Evolutionary conservation across 2,888 invertebrate species (phyloP).

Genomic region (Lasioglossum zephyrum): DNA sequence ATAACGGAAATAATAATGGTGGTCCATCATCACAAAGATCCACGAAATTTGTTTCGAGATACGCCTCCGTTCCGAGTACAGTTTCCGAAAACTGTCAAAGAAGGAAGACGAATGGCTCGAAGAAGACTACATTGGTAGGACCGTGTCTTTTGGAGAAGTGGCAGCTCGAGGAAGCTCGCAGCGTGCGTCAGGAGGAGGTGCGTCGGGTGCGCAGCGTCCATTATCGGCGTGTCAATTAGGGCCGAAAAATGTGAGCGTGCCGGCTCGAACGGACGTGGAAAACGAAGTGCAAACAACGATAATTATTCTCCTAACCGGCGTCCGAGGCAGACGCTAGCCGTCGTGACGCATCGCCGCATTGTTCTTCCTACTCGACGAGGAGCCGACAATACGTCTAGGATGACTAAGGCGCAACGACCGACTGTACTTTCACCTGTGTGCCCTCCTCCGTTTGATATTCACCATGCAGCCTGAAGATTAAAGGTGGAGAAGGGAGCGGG

Average conservation of each 20-base stretch:
- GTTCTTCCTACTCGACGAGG: conserved; percentile 64
- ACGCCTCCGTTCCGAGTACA: too few species aligned
- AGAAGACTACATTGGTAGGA: too few species aligned
- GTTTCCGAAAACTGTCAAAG: too few species aligned
- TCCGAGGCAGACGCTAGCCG: conserved; percentile 47
- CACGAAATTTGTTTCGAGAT: too few species aligned
- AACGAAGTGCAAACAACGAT: conserved; percentile 67
- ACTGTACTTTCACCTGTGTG: conserved; percentile 67
- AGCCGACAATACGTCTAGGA: conserved; percentile 62
- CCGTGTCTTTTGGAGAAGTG: too few species aligned
- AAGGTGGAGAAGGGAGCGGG: not conserved
- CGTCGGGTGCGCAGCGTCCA: conserved; percentile 36
- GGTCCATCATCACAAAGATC: too few species aligned
- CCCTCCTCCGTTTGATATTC: conserved; percentile 58
- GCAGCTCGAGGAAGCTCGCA: not conserved
- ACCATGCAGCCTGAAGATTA: not conserved
- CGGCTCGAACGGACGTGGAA: conserved; percentile 37
- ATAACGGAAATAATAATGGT: too few species aligned
- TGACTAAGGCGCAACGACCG: conserved; percentile 65
- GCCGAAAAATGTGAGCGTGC: conserved; percentile 46
- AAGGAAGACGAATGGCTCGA: too few species aligned
- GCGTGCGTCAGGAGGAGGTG: not conserved
- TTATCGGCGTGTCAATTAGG: conserved; percentile 65
- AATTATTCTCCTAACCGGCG: conserved; percentile 53
- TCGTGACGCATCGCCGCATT: conserved; percentile 70